A percentile compares a stretch with the other conserved stretches of the same genome.
phyloP scores from a whole-genome alignment of 2,888 invertebrate genomes.

The Drosophila quinaria region DNA sequence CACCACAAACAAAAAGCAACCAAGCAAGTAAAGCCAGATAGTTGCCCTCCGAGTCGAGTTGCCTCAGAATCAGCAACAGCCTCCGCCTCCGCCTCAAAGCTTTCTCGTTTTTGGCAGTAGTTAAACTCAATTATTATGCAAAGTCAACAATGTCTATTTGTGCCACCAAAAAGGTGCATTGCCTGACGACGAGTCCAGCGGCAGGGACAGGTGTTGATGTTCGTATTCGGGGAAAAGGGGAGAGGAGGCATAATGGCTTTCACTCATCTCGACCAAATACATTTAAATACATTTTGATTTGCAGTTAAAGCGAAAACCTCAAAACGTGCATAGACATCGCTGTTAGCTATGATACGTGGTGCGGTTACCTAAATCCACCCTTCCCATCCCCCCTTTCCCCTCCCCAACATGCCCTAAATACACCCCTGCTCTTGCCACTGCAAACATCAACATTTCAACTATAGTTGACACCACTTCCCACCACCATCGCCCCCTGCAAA shows the following conservation, averaged over 20 bases:
- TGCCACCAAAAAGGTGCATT: conserved; percentile 61
- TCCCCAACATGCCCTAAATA: no score
- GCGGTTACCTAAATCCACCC: conserved; percentile 27
- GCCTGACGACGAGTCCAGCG: not conserved
- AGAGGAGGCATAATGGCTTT: conserved; percentile 6
- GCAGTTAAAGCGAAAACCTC: conserved; percentile 68
- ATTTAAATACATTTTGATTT: conserved; percentile 81
- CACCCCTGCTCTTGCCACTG: not conserved
- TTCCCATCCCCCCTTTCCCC: no score
- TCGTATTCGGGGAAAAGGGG: not conserved
- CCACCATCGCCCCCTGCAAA: conserved; percentile 28
- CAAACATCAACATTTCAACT: conserved; percentile 12
- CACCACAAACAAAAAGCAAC: conserved; percentile 71
- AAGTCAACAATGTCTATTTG: conserved; percentile 80
- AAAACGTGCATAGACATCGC: conserved; percentile 53
- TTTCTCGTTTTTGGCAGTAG: conserved; percentile 65
- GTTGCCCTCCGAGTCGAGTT: conserved; percentile 16
- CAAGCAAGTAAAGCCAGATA: conserved; percentile 69
- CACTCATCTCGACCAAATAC: conserved; percentile 65
- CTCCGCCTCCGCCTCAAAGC: conserved; percentile 3
- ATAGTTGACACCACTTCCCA: not conserved
- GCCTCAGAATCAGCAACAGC: not conserved
- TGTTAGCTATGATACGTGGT: conserved; percentile 42
- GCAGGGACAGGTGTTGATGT: conserved; percentile 15
- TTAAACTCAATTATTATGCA: conserved; percentile 81